These are phyloP conservation scores for Fulica atra DNA, from an alignment of 2,113 vertebrate genomes.

Conservation along the genomic window DNA sequence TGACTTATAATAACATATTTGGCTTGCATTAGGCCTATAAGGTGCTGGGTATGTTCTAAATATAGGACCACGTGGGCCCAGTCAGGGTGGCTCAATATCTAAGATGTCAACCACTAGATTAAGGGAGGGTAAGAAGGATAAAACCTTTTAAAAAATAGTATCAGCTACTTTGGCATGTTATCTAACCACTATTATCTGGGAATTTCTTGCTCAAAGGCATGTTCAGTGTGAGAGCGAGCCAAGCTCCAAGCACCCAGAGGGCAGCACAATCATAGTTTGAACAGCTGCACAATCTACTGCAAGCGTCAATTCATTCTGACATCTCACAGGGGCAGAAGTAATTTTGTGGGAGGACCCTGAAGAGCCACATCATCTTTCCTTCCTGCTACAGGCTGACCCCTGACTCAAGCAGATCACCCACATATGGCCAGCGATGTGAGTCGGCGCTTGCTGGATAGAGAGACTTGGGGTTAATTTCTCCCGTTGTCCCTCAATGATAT, in stretches of 20 bases:
- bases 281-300: slow-evolving; percentile 32
- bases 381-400: neutral
- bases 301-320: slow-evolving; percentile 20
- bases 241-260: slow-evolving; percentile 31
- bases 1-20: slow-evolving; percentile 40
- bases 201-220: slow-evolving; percentile 54
- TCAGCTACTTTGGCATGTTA: slow-evolving; percentile 43
- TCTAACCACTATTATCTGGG: slow-evolving; percentile 56
- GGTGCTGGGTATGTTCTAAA: slow-evolving; percentile 1
- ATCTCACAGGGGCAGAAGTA: slow-evolving; percentile 18
- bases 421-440: neutral
- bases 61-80: neutral
- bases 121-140: slow-evolving; percentile 36
- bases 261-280: slow-evolving; percentile 34
- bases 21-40: neutral
- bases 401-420: neutral
- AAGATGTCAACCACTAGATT: slow-evolving; percentile 53
- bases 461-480: neutral
- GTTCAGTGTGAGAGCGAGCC: slow-evolving; percentile 19
- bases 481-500: neutral
- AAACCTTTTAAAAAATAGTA: slow-evolving; percentile 54
- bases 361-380: neutral
- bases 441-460: neutral
- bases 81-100: slow-evolving; percentile 14
- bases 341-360: slow-evolving; percentile 23